Evolutionary conservation across 37 sponge, comb jelly and placozoan species (phyloP), one percentile per base, ranked within the genome.

Genomic region (Hormiphora californensis): DNA sequence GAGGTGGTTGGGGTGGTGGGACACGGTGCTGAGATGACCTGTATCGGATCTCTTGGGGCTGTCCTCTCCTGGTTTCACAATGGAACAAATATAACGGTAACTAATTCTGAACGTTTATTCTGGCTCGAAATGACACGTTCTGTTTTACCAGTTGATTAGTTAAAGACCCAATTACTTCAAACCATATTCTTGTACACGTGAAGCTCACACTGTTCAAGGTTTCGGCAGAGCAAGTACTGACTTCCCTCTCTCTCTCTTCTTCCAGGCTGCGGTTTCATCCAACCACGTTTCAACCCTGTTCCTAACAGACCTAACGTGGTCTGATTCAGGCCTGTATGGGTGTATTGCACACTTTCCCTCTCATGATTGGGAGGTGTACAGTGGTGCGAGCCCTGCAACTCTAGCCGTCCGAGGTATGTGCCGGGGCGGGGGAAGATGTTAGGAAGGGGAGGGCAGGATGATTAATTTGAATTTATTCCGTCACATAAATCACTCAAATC

Each of bases 71-170:
- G 81, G 81, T 28, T 73, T n/a, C 81, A 73, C 46, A 73, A 73
- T 30, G 81, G 81, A 41, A 73, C 81, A 43, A 46, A 73, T 40
- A 73, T 73, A 25, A 73, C 81, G 81, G 81, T 73, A 57, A 23
- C 27, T 5, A 21, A 23, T 49, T 49, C 15, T 49, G 12, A 49
- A 49, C 15, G 15, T 49, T 9, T 49, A 49, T 49, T n/a, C n/a
- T n/a, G n/a, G n/a, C n/a, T n/a, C n/a, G n/a, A n/a, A n/a, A n/a
- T n/a, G n/a, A n/a, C n/a, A n/a, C n/a, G n/a, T n/a, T n/a, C n/a
- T n/a, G n/a, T n/a, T n/a, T n/a, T n/a, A n/a, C n/a, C n/a, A n/a
- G n/a, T n/a, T n/a, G n/a, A n/a, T n/a, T n/a, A n/a, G n/a, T n/a
- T n/a, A n/a, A n/a, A n/a, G n/a, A n/a, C n/a, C n/a, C n/a, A n/a